These are phyloP conservation scores for Ceratoteleas bidentatus DNA, from an alignment of 1,140 invertebrate genomes.

Conservation along the genomic window DNA sequence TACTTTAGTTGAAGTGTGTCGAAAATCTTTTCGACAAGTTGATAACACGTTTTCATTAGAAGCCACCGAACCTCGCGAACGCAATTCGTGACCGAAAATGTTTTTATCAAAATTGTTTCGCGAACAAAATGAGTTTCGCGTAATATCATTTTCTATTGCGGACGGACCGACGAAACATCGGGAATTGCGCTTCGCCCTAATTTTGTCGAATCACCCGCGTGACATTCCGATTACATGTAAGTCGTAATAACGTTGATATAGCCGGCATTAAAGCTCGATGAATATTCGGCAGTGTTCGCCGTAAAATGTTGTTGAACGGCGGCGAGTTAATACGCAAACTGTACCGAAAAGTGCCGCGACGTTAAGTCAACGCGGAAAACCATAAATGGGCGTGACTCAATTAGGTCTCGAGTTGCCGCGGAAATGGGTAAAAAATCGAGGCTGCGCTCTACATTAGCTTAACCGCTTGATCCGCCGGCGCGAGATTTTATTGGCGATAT, in stretches of 20 bases:
- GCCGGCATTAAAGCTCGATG: conserved; percentile 5
- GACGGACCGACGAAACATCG: no score
- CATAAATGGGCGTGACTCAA: conserved; percentile 52
- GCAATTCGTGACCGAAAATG: no score
- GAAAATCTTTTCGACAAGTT: no score
- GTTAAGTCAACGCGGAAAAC: conserved; percentile 47
- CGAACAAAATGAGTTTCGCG: no score
- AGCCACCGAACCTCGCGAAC: no score
- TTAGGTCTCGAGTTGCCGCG: conserved; percentile 38
- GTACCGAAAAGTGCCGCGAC: conserved; percentile 36
- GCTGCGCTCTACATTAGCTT: conserved; percentile 35
- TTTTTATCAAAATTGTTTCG: no score
- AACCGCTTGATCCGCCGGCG: conserved; percentile 21
- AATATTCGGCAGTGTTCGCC: conserved; percentile 26
- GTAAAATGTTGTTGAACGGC: conserved; percentile 15
- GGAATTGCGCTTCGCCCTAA: no score
- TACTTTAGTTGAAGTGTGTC: no score
- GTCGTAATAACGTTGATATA: conserved; percentile 22
- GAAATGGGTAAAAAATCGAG: conserved; percentile 46
- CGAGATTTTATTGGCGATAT: conserved; percentile 43
- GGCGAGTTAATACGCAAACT: conserved; percentile 42
- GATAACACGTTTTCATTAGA: no score
- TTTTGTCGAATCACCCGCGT: no score
- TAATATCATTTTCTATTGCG: no score
- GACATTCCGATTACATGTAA: conserved; percentile 7